Evolutionary conservation across 2,797 vertebrate species (phyloP).

Genomic region (Pangasius sanitwongsei): DNA sequence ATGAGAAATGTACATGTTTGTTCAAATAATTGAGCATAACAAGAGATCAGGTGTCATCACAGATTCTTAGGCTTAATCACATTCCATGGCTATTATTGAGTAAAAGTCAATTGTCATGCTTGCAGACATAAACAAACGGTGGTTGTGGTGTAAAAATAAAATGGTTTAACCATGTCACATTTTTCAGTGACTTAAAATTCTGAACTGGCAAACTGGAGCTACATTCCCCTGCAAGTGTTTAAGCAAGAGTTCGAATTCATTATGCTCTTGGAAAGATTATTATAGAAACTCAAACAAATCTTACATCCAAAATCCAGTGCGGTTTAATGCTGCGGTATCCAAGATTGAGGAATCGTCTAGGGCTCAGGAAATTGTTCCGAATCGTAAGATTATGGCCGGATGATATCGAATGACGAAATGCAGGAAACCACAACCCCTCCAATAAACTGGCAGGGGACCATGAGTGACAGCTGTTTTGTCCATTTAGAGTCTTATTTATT

Average conservation of each 20-base stretch:
- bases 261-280: conserved; percentile 56
- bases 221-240: conserved; percentile 43
- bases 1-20: conserved; percentile 66
- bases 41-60: conserved; percentile 48
- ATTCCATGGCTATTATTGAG: conserved; percentile 26
- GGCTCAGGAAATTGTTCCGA: conserved; percentile 67
- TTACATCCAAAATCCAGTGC: conserved; percentile 49
- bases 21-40: conserved; percentile 58
- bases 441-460: conserved; percentile 69
- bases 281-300: conserved; percentile 52
- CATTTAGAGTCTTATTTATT: conserved; percentile 64
- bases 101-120: conserved; percentile 28
- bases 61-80: conserved; percentile 14
- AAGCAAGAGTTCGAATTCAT: conserved; percentile 50
- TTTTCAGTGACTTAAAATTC: conserved; percentile 40
- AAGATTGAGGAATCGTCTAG: conserved; percentile 59
- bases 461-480: conserved; percentile 72
- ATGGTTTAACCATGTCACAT: conserved; percentile 24
- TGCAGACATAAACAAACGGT: conserved; percentile 41
- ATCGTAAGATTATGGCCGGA: conserved; percentile 67
- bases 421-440: conserved; percentile 71
- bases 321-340: conserved; percentile 53
- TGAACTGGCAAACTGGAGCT: conserved; percentile 31
- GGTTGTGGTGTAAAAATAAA: conserved; percentile 34
- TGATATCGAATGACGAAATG: conserved; percentile 68